These are phyloP conservation scores for Microdon myrmicae DNA, from an alignment of 2,888 invertebrate species.

Conservation along the genomic window DNA sequence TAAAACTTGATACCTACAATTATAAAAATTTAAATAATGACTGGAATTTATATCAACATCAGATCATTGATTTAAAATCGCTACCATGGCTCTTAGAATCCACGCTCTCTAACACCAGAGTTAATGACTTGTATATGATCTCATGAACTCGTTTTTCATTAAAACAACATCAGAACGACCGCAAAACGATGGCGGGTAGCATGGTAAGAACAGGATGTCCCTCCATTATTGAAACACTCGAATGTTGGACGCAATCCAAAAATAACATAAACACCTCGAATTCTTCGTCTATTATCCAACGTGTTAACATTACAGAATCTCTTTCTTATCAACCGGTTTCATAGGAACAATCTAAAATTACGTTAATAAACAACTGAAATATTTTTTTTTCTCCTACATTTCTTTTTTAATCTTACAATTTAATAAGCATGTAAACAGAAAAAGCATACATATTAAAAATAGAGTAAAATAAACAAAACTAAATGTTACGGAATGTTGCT, in stretches of 20 bases:
- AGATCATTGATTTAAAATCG: too few relatives aligned
- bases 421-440: background rate
- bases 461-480: background rate
- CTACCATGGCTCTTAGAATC: too few relatives aligned
- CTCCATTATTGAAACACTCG: conserved; percentile 13
- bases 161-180: background rate
- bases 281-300: conserved; percentile 36
- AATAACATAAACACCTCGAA: conserved; percentile 19
- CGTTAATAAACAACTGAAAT: conserved; percentile 24
- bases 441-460: conserved; percentile 12
- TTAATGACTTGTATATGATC: too few relatives aligned
- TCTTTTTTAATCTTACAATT: conserved; percentile 17
- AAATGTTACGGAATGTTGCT: too few relatives aligned
- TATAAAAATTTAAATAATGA: conserved; percentile 2
- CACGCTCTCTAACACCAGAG: too few relatives aligned
- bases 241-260: conserved; percentile 31
- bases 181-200: conserved; percentile 25
- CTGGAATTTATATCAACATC: background rate
- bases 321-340: conserved; percentile 43
- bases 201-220: conserved; percentile 18
- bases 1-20: conserved; percentile 25
- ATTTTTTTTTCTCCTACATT: conserved; percentile 5
- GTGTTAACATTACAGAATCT: conserved; percentile 25
- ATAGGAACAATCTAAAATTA: conserved; percentile 29
- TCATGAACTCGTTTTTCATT: conserved; percentile 31